These are phyloP conservation scores for Antheraea pernyi DNA, from an alignment of 1,140 invertebrate species.

Conservation along the genomic window DNA sequence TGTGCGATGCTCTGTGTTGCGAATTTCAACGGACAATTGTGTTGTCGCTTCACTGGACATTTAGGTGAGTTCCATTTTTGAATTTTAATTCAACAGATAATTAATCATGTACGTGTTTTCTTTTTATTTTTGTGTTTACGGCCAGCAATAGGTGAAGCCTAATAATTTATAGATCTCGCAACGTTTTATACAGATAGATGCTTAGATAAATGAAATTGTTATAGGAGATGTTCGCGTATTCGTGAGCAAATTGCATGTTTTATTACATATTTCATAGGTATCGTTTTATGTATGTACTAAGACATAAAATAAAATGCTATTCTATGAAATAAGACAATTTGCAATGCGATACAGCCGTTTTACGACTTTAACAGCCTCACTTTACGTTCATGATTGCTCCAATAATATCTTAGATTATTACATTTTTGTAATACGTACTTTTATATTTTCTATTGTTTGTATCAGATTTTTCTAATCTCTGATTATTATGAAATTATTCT, in stretches of 20 bases:
- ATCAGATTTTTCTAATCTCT: neutral
- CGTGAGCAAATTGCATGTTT: neutral
- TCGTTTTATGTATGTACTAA: slow-evolving; percentile 24
- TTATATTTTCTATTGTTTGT: neutral
- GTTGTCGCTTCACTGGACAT: slow-evolving; percentile 31
- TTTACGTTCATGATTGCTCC: slow-evolving; percentile 22
- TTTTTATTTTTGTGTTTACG: slow-evolving; percentile 14
- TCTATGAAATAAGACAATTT: slow-evolving; percentile 31
- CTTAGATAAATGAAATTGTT: neutral
- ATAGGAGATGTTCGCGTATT: neutral
- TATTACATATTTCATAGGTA: neutral
- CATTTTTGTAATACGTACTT: slow-evolving; percentile 22
- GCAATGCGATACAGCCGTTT: slow-evolving; percentile 25
- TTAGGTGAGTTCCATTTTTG: slow-evolving; percentile 41
- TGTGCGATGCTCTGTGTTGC: slow-evolving; percentile 57
- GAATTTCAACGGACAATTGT: slow-evolving; percentile 42
- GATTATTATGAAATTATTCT: neutral
- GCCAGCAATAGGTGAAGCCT: neutral
- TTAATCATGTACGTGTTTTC: neutral
- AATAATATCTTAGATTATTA: slow-evolving; percentile 21
- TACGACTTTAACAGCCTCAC: slow-evolving; percentile 18
- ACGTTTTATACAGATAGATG: neutral
- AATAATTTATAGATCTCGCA: too few species aligned
- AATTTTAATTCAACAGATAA: neutral
- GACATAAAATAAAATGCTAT: slow-evolving; percentile 29